phyloP scores from a whole-genome alignment of 2,888 invertebrate species.

The Pheosia gnoma region DNA sequence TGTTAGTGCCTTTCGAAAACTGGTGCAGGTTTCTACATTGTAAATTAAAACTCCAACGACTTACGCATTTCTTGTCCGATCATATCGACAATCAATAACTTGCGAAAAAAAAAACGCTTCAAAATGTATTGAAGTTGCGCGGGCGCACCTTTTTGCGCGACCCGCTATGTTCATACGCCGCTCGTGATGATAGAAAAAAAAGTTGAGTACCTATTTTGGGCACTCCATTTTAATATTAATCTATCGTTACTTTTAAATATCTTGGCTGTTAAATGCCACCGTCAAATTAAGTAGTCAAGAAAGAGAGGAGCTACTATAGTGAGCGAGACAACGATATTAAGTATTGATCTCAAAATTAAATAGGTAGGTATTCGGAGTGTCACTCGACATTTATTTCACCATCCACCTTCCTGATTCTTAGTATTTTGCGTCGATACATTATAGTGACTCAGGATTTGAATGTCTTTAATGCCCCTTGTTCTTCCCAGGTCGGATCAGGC shows the following conservation, averaged over 20 bases:
- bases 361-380: too few relatives aligned
- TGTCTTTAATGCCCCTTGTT: neutral
- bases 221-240: neutral
- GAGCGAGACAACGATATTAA: too few relatives aligned
- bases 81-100: neutral
- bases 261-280: neutral
- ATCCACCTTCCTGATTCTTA: neutral
- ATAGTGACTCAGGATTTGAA: too few relatives aligned
- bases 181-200: constrained; percentile 16
- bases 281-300: neutral
- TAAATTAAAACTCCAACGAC: neutral
- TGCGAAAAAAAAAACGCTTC: neutral
- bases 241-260: neutral
- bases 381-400: too few relatives aligned
- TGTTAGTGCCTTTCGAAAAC: neutral
- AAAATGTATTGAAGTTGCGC: neutral
- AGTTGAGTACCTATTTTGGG: constrained; percentile 7
- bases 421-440: neutral
- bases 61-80: neutral
- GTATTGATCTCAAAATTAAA: too few relatives aligned
- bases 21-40: neutral
- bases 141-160: constrained; percentile 12
- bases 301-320: too few relatives aligned
- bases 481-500: constrained; percentile 72
- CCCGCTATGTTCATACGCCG: constrained; percentile 22